Conservation (phyloP, 2,797 vertebrate genomes). For the Gouania willdenowi region DNA sequence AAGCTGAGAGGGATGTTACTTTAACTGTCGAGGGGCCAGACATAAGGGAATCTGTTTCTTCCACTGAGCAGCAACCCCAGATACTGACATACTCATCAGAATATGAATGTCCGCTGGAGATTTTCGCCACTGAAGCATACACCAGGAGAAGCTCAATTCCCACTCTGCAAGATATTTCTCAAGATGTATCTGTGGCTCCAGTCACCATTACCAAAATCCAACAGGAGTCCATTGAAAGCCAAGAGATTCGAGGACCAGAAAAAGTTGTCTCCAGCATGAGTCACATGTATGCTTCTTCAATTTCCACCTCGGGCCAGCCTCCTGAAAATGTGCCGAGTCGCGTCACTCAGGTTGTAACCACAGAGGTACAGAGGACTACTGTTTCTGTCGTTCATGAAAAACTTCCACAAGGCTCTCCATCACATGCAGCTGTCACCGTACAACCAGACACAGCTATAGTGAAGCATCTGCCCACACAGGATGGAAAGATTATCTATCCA, state of each 20-base stretch:
- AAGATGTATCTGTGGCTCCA: conserved; percentile 54
- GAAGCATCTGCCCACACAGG: conserved; percentile 78
- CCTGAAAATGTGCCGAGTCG: conserved; percentile 69
- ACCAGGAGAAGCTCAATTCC: conserved; percentile 48
- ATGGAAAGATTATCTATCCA: conserved; percentile 77
- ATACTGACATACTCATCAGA: conserved; percentile 49
- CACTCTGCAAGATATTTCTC: conserved; percentile 41
- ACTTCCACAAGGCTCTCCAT: conserved; percentile 68
- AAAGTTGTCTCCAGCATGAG: conserved; percentile 79
- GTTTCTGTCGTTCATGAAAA: conserved; percentile 81
- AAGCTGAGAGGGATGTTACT: conserved; percentile 54
- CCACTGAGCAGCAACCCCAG: conserved; percentile 43
- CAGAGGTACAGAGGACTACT: conserved; percentile 80
- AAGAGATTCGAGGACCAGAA: conserved; percentile 74
- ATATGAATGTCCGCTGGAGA: conserved; percentile 56
- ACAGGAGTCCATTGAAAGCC: conserved; percentile 76
- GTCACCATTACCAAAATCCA: conserved; percentile 75
- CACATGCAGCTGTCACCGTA: conserved; percentile 63
- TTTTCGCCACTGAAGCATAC: conserved; percentile 56
- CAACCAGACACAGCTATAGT: conserved; percentile 77
- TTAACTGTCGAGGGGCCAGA: conserved; percentile 36
- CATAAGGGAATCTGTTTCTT: conserved; percentile 31
- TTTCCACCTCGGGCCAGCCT: conserved; percentile 76
- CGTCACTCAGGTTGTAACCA: conserved; percentile 79
- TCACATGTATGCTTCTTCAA: conserved; percentile 77